These are phyloP conservation scores for Dipodomys ordii DNA, from an alignment of 2,113 vertebrate species.

Conservation along the genomic window DNA sequence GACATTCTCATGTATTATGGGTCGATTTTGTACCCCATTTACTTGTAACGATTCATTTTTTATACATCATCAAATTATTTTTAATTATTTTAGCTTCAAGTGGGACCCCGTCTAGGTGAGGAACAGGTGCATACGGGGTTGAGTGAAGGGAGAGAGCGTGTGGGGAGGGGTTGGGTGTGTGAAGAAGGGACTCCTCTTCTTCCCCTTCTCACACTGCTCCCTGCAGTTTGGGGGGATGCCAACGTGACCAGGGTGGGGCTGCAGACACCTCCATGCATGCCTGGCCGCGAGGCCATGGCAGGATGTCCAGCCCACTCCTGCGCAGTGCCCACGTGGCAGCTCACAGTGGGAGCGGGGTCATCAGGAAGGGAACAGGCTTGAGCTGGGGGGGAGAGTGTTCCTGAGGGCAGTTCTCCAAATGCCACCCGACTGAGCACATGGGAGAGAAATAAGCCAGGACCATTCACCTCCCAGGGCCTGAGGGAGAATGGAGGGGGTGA, in stretches of 20 bases:
- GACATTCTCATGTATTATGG: background rate
- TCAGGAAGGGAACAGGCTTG: background rate
- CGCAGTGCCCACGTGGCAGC: too few relatives aligned
- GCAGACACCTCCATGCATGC: too few relatives aligned
- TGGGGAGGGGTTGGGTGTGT: background rate
- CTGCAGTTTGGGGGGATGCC: too few relatives aligned
- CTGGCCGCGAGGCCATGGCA: too few relatives aligned
- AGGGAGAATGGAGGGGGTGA: too few relatives aligned
- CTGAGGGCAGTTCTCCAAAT: background rate
- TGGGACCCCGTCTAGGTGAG: background rate
- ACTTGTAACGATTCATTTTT: conserved; percentile 11
- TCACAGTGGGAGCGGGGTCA: too few relatives aligned
- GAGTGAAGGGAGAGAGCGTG: too few relatives aligned
- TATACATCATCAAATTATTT: background rate
- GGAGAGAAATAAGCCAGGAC: background rate
- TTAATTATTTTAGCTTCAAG: background rate
- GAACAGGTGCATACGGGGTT: background rate
- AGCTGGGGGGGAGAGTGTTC: background rate
- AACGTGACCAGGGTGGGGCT: too few relatives aligned
- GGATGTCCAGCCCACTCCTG: too few relatives aligned
- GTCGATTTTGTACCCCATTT: background rate
- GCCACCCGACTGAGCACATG: too few relatives aligned
- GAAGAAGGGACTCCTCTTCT: background rate
- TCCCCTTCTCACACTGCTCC: too few relatives aligned
- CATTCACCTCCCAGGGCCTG: too few relatives aligned